Base-by-base conservation (phyloP, 64 coral and sea anemone species). In the Platygyra sinensis region DNA sequence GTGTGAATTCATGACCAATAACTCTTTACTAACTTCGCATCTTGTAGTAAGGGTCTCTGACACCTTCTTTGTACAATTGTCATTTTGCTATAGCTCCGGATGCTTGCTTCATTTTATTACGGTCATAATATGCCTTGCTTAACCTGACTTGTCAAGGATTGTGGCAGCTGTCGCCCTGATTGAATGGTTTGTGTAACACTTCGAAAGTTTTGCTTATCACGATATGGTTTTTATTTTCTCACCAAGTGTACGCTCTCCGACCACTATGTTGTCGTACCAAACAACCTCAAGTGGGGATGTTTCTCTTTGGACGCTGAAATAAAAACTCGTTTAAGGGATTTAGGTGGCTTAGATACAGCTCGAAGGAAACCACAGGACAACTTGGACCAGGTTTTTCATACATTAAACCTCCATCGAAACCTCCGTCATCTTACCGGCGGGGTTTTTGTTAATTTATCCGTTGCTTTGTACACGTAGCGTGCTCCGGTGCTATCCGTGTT, bases 161-260 rank as follows among this genome's bases (percentile, higher is more conserved):
- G n/a, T n/a, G n/a, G n/a, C n/a, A n/a, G n/a, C n/a, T n/a, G n/a
- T n/a, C n/a, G n/a, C n/a, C n/a, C n/a, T n/a, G n/a, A n/a, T n/a
- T n/a, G n/a, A n/a, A n/a, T 67, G 64, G 32, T 95, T 95, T 60
- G 89, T 82, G 54, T 87, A 95, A 79, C 28, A 30, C 36, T 69
- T 85, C 24, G 80, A 94, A 30, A 82, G 78, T 81, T 94, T 75
- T 51, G 86, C 92, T 87, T 95, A 36, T 59, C 14, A 17, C 19
- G 89, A 95, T 54, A 95, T 95, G 20, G 62, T n/a, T 81, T 91
- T 95, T 82, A 95, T 95, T 84, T 91, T 91, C 31, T 91, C 89
- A 24, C 76, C 84, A 31, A 91, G 76, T 52, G 75, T 74, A 19
- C 67, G 76, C 54, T 91, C 89, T 55, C 89, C 89, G 1, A 95